Percentiles rank a stretch among this genome's conserved stretches.
These are phyloP conservation scores for Falco columbarius DNA, from an alignment of 2,797 vertebrate genomes.

Conservation along the genomic window DNA sequence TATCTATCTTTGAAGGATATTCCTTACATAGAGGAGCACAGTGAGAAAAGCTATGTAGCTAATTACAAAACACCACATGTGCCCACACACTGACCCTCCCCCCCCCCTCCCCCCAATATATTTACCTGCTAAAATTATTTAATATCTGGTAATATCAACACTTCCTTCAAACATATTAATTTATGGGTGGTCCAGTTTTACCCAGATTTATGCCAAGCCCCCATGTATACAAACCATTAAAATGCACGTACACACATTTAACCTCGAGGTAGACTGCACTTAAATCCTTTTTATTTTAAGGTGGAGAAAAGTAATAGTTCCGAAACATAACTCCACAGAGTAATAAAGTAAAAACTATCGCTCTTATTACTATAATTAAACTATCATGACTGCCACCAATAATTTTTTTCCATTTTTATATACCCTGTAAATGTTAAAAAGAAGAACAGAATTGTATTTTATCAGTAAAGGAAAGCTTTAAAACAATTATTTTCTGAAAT, in stretches of 20 bases:
- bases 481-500: neutral
- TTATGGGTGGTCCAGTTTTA: neutral
- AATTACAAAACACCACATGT: neutral
- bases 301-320: neutral
- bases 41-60: neutral
- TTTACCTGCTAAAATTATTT: neutral
- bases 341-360: conserved; percentile 5
- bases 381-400: neutral
- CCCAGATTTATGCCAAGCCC: neutral
- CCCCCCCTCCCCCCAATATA: neutral
- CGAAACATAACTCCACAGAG: neutral
- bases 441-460: neutral
- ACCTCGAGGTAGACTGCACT: neutral
- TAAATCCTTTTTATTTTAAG: conserved; percentile 33
- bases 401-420: neutral
- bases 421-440: neutral
- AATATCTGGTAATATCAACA: neutral
- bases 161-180: neutral
- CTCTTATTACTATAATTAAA: conserved; percentile 36
- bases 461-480: neutral
- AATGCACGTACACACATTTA: neutral
- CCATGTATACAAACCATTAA: neutral
- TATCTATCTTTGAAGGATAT: conserved; percentile 30
- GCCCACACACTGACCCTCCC: neutral
- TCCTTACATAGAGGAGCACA: neutral